Evolutionary conservation across 2,113 vertebrate genomes (phyloP), one percentile per base, ranked within the genome.

Genomic region (Chaetura pelagica): DNA sequence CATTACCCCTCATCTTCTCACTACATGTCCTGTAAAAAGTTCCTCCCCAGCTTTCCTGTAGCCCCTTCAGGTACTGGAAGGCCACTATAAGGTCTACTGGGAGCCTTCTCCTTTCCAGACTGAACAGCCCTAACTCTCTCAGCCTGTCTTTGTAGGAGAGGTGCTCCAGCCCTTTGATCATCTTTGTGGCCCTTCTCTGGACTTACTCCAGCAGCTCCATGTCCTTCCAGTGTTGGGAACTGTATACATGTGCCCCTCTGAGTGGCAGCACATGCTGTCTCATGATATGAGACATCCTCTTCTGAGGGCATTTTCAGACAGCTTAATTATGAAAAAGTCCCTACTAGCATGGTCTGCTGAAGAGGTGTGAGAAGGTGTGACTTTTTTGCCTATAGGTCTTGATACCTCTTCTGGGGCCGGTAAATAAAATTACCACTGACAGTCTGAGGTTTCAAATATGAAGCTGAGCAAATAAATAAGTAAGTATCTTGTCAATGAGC

Each of bases 241-340:
- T 42, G 40, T 42, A 5, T 49, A 71, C 66, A 5, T 0, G 0
- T 6, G 6, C 30, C 51, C 19, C 24, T 71, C 7, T 7, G 59
- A 0, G 0, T 57, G 72, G 55, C 79, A 74, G 68, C 57, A 15
- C 21, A 32, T 62, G 40, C 44, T 18, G 3, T 55, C 35, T 72
- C 10, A 2, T 69, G 46, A 7, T 7, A 62, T 0, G 0, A 48
- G 26, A 21, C 40, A 72, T 40, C 64, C 40, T 89, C 51, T 81
- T 64, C 57, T 22, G 49, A 29, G 23, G 38, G 5, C 84, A 22
- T 72, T 90, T 91, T 78, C 40, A 67, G 83, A 48, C 44, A 26
- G 14, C 68, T 77, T 87, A 14, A 54, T 71, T 68, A 27, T 84
- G 44, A 64, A 38, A 75, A 81, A 73, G 46, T 34, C 29, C 42